Base-by-base conservation (phyloP, 2,888 invertebrate genomes). In the Esperia sulphurella region DNA sequence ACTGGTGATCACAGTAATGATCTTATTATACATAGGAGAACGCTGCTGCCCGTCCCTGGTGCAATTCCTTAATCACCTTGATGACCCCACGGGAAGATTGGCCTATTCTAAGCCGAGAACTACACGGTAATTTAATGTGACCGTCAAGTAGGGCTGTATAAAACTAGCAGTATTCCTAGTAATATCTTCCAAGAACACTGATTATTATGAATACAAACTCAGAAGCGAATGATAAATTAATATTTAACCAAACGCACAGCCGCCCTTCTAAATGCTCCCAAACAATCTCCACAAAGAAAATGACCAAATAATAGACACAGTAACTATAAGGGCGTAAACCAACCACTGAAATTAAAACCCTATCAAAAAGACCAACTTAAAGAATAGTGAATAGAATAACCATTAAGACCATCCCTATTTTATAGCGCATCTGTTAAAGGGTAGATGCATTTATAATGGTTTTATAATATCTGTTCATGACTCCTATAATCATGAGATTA, bases 371-470 rank as follows among this genome's bases (percentile, higher is more conserved):
- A 59, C 58, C 55, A 58, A 71, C 65, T 65, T 66, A 66, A 67
- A 61, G 61, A 71, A 75, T 71, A 75, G 65, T 69, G 69, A 72
- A 79, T 73, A 73, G 71, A 69, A 65, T 58, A 67, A 52, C 71
- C 63, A 78, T 81, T 71, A 71, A 66, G 39, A 58, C 51, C 57
- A 65, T 69, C 70, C 69, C 72, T 13, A 30, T 33, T 68, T 59
- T 60, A 62, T 63, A 62, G 61, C 50, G 60, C 81, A 79, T 75
- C 77, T 79, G 82, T 71, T 73, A 75, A 79, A 71, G 82, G 79
- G 75, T 83, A 85, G 82, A 88, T 87, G 79, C 54, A 68, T 84
- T 83, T 83, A 79, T 88, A 88, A 88, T 88, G 79, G 75, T 66
- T 66, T 83, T 86, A 80, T 86, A 87, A 85, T 83, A 68, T 65